Percentiles rank a stretch among this genome's conserved stretches.
Conservation (phyloP, 2,113 vertebrate genomes). For the Pleuronectes platessa region DNA sequence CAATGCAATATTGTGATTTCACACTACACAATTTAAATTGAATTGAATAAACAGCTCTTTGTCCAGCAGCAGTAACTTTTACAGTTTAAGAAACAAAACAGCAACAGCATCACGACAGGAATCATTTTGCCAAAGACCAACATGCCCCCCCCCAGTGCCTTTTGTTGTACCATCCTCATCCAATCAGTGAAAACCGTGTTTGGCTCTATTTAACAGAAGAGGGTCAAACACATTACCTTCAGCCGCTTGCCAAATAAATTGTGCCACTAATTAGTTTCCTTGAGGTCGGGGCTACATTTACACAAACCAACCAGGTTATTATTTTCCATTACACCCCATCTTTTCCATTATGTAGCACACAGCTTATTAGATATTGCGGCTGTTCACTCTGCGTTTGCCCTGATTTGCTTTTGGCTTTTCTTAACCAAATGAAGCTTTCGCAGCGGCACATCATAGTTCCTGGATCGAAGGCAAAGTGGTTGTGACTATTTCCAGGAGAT, state of each 20-base stretch:
- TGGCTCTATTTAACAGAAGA: conserved; percentile 42
- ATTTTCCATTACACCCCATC: conserved; percentile 44
- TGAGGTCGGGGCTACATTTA: conserved; percentile 46
- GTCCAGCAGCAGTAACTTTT: too few relatives aligned
- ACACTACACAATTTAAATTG: too few relatives aligned
- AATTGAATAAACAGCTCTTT: too few relatives aligned
- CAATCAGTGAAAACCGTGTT: conserved; percentile 24
- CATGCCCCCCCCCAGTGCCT: not conserved
- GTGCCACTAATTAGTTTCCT: conserved; percentile 59
- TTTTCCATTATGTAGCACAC: conserved; percentile 28
- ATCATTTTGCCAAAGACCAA: not conserved
- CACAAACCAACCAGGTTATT: conserved; percentile 39
- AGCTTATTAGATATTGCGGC: conserved; percentile 33
- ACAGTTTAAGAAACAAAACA: too few relatives aligned
- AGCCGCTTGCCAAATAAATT: conserved; percentile 55
- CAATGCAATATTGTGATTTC: too few relatives aligned
- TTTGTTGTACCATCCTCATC: not conserved
- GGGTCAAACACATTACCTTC: conserved; percentile 72
- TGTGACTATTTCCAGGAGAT: conserved; percentile 48
- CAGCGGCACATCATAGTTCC: not conserved
- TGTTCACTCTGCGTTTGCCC: conserved; percentile 26
- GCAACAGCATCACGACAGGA: too few relatives aligned
- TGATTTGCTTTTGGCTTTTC: conserved; percentile 70
- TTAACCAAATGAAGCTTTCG: conserved; percentile 70
- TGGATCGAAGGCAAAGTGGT: conserved; percentile 52